Evolutionary conservation across 2,888 invertebrate species (phyloP).

Genomic region (Seladonia tumulorum): DNA sequence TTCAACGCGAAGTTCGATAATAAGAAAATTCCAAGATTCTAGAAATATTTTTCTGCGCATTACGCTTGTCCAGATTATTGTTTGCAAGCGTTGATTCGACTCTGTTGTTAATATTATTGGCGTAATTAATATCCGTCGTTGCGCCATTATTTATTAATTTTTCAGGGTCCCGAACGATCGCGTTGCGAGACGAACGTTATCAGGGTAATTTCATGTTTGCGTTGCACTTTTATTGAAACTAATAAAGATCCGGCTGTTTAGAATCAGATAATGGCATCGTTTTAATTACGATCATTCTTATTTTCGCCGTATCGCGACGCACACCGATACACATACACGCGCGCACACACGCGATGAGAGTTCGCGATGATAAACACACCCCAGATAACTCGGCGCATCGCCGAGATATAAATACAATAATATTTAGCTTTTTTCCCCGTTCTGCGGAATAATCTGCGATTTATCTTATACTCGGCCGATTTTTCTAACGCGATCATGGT

Average conservation of each 20-base stretch:
- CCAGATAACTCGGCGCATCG: slow-evolving; percentile 45
- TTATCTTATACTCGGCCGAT: slow-evolving; percentile 23
- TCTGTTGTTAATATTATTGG: background rate
- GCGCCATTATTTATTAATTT: slow-evolving; percentile 9
- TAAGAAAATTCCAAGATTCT: too few relatives aligned
- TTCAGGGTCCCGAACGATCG: background rate
- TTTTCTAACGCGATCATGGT: background rate
- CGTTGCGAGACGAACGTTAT: slow-evolving; percentile 19
- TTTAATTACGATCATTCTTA: slow-evolving; percentile 58
- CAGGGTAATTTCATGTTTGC: slow-evolving; percentile 27
- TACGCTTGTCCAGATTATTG: too few relatives aligned
- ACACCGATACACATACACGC: slow-evolving; percentile 21
- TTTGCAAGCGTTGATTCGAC: background rate
- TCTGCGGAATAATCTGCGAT: slow-evolving; percentile 45
- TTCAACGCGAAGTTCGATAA: background rate
- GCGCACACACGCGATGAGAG: background rate
- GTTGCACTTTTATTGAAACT: slow-evolving; percentile 54
- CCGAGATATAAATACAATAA: slow-evolving; percentile 55
- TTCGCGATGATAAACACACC: slow-evolving; percentile 55
- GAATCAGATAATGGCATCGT: slow-evolving; percentile 54
- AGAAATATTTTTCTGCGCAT: too few relatives aligned
- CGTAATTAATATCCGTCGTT: background rate
- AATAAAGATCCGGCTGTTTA: slow-evolving; percentile 58
- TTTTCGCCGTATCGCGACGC: slow-evolving; percentile 46
- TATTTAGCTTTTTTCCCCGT: slow-evolving; percentile 53